Evolutionary conservation across 2,113 vertebrate genomes (phyloP).

Genomic region (Rhipidura dahli): DNA sequence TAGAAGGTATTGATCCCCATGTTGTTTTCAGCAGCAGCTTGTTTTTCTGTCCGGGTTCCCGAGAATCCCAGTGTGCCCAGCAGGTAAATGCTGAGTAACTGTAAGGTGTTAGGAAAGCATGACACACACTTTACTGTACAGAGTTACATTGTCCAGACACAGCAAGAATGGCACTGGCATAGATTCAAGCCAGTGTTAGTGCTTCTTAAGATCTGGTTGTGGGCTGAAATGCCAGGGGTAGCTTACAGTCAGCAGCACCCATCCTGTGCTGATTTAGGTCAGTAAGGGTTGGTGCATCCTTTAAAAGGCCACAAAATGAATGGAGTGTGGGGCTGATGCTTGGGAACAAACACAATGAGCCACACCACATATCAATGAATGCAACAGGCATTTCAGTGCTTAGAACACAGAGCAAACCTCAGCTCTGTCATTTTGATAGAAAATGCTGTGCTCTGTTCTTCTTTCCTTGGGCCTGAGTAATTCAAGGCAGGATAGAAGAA

Average conservation of each 20-base stretch:
- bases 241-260: neutral
- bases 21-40: slow-evolving; percentile 53
- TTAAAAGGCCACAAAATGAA: neutral
- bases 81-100: slow-evolving; percentile 61
- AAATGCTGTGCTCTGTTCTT: neutral
- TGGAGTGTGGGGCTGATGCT: neutral
- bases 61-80: slow-evolving; percentile 52
- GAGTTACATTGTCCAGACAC: neutral
- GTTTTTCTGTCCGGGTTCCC: slow-evolving; percentile 47
- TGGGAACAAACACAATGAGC: neutral
- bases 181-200: neutral
- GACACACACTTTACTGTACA: neutral
- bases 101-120: slow-evolving; percentile 47
- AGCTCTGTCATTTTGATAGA: slow-evolving; percentile 35
- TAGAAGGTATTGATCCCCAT: slow-evolving; percentile 64
- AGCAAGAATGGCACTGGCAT: neutral
- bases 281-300: neutral
- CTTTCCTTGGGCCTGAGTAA: neutral
- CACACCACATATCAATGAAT: neutral
- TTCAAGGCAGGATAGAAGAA: slow-evolving; percentile 4
- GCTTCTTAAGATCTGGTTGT: neutral
- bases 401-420: neutral
- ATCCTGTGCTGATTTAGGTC: neutral
- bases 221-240: neutral
- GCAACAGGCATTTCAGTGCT: neutral